These are phyloP conservation scores for Mizuhopecten yessoensis DNA, from an alignment of 1,140 invertebrate species.

Conservation along the genomic window DNA sequence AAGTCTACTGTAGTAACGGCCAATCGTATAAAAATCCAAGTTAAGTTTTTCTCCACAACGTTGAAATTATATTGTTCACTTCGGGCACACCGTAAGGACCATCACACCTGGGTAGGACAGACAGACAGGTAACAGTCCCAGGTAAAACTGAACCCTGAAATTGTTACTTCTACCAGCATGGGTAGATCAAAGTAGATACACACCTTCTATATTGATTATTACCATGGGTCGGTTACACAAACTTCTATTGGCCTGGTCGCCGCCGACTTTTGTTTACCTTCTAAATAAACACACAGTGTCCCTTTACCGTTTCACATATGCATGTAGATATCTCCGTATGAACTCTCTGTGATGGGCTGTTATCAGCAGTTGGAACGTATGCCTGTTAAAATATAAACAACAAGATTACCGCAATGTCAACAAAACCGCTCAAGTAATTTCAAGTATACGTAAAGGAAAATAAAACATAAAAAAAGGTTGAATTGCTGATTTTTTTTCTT, in stretches of 20 bases:
- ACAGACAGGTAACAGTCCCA: neutral
- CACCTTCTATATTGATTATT: neutral
- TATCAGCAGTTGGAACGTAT: neutral
- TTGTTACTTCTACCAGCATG: neutral
- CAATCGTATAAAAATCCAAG: neutral
- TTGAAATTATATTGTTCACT: too few species aligned
- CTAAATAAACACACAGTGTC: neutral
- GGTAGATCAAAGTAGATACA: slow-evolving; percentile 24
- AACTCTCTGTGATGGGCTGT: neutral
- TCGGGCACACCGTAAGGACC: too few species aligned
- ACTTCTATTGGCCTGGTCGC: neutral
- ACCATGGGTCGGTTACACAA: slow-evolving; percentile 11
- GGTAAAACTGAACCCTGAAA: neutral
- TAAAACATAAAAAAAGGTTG: too few species aligned
- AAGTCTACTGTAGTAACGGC: neutral
- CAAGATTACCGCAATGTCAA: neutral
- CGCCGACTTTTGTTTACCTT: neutral
- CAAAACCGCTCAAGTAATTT: too few species aligned
- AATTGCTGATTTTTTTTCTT: too few species aligned
- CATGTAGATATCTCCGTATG: neutral
- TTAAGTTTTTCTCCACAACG: too few species aligned
- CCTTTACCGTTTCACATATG: neutral
- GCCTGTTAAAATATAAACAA: neutral
- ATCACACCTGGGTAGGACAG: neutral
- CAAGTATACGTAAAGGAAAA: too few species aligned